phyloP scores from a whole-genome alignment of 2,113 vertebrate species.

The Naja naja region DNA sequence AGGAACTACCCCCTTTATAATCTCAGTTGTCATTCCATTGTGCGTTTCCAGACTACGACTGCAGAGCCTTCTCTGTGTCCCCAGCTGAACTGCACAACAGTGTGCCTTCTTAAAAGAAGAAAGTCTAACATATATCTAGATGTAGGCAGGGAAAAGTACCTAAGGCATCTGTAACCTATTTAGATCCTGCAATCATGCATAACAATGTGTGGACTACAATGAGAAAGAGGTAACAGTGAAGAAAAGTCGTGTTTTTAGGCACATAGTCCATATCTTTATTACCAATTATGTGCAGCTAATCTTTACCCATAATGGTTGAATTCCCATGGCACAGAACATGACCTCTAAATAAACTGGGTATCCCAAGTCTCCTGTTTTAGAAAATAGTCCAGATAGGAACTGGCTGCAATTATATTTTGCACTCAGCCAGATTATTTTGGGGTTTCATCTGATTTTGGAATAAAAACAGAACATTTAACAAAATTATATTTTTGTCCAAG shows the following conservation, averaged over 20 bases:
- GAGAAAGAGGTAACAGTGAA: not conserved
- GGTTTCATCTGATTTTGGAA: not conserved
- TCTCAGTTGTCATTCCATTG: not conserved
- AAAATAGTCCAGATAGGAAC: not conserved
- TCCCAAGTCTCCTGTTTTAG: not conserved
- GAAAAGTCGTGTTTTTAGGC: not conserved
- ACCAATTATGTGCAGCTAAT: not conserved
- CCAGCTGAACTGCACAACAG: not conserved
- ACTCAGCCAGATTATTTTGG: not conserved
- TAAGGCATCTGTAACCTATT: not conserved
- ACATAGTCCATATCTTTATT: not conserved
- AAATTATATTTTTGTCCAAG: not conserved
- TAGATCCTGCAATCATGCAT: not conserved
- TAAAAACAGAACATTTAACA: not conserved
- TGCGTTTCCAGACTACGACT: not conserved
- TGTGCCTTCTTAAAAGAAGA: not conserved
- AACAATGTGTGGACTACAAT: not conserved
- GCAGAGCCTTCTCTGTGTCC: not conserved
- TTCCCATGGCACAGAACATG: not conserved
- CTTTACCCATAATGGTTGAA: not conserved
- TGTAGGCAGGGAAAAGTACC: not conserved
- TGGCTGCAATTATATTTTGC: not conserved
- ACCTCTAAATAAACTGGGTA: not conserved
- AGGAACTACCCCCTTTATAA: not conserved
- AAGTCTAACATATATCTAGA: not conserved